Conservation (phyloP, 2,888 invertebrate species). For the Asteroscopus sphinx region DNA sequence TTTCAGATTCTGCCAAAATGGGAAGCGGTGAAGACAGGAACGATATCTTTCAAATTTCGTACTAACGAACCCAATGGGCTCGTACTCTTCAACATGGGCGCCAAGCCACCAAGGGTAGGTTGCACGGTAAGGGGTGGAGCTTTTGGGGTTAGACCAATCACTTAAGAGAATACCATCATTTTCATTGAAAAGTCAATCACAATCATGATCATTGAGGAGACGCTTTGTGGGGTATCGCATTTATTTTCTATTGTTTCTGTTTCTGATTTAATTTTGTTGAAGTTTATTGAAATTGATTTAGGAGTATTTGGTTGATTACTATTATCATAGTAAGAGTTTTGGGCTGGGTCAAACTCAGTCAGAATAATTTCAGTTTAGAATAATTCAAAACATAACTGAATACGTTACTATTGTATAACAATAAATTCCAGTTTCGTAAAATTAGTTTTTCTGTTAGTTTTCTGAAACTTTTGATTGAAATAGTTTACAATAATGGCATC, state of each 20-base stretch:
- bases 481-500: constrained; percentile 21
- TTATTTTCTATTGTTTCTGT: constrained; percentile 28
- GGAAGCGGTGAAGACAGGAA: constrained; percentile 97
- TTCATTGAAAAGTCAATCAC: constrained; percentile 49
- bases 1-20: constrained; percentile 95
- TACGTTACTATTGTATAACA: background rate
- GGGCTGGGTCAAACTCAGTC: background rate
- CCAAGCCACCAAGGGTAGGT: constrained; percentile 93
- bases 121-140: constrained; percentile 91
- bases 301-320: background rate
- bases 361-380: background rate
- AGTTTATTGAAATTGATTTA: constrained; percentile 32
- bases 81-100: constrained; percentile 97
- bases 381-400: background rate
- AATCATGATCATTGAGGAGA: constrained; percentile 47
- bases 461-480: constrained; percentile 16
- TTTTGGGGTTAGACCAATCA: constrained; percentile 83
- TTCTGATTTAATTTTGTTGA: constrained; percentile 20
- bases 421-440: background rate
- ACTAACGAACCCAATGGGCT: constrained; percentile 98
- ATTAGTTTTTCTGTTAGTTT: constrained; percentile 1
- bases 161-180: constrained; percentile 71
- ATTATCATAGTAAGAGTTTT: background rate
- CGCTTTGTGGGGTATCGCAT: constrained; percentile 57
- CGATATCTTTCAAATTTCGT: constrained; percentile 97